These are phyloP conservation scores for Tetrax tetrax DNA, from an alignment of 2,113 vertebrate species.

Conservation along the genomic window DNA sequence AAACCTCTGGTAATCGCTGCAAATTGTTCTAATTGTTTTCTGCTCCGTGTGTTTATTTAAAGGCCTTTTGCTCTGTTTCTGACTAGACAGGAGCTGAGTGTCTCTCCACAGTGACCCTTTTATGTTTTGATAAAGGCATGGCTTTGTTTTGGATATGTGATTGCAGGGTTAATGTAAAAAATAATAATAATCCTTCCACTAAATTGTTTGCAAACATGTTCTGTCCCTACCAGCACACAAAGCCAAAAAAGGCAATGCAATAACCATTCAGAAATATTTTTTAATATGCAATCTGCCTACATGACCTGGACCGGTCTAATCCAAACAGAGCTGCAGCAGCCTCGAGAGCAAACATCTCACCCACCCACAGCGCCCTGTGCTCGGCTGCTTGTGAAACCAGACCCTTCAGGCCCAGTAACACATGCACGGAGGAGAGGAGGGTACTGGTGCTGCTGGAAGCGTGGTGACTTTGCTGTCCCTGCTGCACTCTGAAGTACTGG, in stretches of 20 bases:
- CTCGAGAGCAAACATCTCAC: neutral
- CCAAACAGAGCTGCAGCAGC: neutral
- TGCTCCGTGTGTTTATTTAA: conserved; percentile 11
- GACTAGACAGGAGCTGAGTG: neutral
- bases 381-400: neutral
- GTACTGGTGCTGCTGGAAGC: neutral
- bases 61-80: conserved; percentile 14
- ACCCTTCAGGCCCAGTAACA: neutral
- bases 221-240: neutral
- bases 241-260: neutral
- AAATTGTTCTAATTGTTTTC: conserved; percentile 51
- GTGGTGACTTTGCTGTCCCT: neutral
- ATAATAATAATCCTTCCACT: neutral
- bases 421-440: neutral
- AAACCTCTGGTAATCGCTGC: conserved; percentile 26
- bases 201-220: neutral
- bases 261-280: neutral
- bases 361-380: neutral
- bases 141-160: neutral
- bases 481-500: accelerated
- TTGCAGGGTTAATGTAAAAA: neutral
- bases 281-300: neutral
- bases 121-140: neutral
- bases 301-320: neutral
- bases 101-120: neutral